Evolutionary conservation across 2,797 vertebrate genomes (phyloP), one percentile per base, ranked within the genome.

Genomic region (Hoplostethus atlanticus): DNA sequence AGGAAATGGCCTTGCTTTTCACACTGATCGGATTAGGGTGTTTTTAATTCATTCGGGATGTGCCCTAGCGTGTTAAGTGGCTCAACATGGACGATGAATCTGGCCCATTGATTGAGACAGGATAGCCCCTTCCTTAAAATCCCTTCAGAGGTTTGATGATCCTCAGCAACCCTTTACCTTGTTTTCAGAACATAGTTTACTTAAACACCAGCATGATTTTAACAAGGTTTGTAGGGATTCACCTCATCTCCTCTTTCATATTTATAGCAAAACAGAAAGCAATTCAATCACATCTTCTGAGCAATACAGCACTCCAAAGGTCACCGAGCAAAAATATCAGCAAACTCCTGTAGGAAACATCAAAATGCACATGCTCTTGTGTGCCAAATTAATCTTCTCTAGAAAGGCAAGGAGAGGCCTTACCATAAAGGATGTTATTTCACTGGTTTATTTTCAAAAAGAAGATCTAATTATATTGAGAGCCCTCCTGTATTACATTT

Each of bases 41-140:
- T 85, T 94, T 94, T 95, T 95, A 94, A 95, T 95, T 95, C 91
- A 93, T 95, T 90, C 86, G 92, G 90, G 92, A 94, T 95, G 94
- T 94, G 93, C 89, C 89, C 88, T 89, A 90, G 94, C 89, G 93
- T 93, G 93, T 94, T 95, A 95, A 95, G 92, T 94, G 91, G 91
- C 94, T 95, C 94, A 95, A 92, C 90, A 93, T 95, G 93, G 90
- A 75, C 86, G 87, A 87, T 83, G 78, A 93, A 93, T 94, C 91
- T 89, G 60, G 87, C 87, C 86, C 87, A 84, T 88, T 89, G 80
- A 86, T 89, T 59, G 77, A 79, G 74, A 87, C 84, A 88, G 77
- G 84, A 86, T 72, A 77, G 77, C 74, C 73, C 82, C 71, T 73
- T 78, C 75, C 79, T 91, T 61, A 68, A 84, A 80, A 42, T 79